phyloP scores from a whole-genome alignment of 37 sponge, comb jelly and placozoan species.

The Chondrosia reniformis region DNA sequence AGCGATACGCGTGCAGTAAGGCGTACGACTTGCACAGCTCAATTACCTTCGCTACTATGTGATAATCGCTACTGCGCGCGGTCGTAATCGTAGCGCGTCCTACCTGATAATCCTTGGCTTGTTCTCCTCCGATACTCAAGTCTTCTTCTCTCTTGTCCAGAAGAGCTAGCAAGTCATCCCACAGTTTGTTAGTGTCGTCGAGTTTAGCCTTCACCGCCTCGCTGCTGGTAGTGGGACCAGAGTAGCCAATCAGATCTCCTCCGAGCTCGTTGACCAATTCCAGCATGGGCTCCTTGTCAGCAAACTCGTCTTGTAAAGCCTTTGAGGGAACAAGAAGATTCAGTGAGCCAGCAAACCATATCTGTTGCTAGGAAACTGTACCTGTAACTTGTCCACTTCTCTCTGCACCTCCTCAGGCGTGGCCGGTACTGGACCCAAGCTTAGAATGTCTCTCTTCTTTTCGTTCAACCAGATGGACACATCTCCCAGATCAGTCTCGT shows the following conservation, averaged over 20 bases:
- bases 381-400: constrained; percentile 53
- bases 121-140: constrained; percentile 26
- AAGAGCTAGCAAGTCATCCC: constrained; percentile 34
- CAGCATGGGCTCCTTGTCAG: constrained; percentile 24
- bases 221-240: constrained; percentile 30
- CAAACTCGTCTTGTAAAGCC: constrained; percentile 39
- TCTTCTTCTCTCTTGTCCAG: constrained; percentile 34
- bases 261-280: constrained; percentile 42
- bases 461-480: constrained; percentile 36
- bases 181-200: constrained; percentile 43
- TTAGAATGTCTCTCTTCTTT: constrained; percentile 14
- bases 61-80: too few species aligned
- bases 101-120: constrained; percentile 50
- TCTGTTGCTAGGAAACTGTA: not conserved
- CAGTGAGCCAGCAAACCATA: not conserved
- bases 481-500: constrained; percentile 32
- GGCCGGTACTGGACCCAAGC: constrained; percentile 24
- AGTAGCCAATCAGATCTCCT: constrained; percentile 40
- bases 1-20: too few species aligned
- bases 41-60: too few species aligned
- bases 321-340: not conserved
- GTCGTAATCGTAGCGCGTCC: too few species aligned
- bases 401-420: constrained; percentile 27
- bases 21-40: too few species aligned
- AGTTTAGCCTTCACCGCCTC: constrained; percentile 41